These are phyloP conservation scores for Diadromus collaris DNA, from an alignment of 2,888 invertebrate genomes.

Conservation along the genomic window DNA sequence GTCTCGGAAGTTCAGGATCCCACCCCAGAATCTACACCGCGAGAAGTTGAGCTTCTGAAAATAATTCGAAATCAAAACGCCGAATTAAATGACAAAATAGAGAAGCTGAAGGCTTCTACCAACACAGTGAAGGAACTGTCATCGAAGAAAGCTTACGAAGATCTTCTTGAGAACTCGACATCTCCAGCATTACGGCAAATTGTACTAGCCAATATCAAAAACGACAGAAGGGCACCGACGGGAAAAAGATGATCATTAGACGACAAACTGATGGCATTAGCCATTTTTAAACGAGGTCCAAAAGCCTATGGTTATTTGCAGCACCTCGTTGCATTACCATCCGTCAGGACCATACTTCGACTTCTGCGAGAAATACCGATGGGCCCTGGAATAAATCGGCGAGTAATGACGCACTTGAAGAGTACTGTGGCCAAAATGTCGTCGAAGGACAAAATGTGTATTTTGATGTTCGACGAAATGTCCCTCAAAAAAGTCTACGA, in stretches of 20 bases:
- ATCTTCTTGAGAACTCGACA: neutral
- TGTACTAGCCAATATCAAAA: neutral
- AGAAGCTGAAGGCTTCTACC: neutral
- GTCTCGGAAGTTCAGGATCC: too few relatives aligned
- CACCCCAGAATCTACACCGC: too few relatives aligned
- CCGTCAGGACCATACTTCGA: constrained; percentile 17
- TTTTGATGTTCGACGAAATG: constrained; percentile 37
- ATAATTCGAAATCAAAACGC: neutral
- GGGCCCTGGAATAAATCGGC: neutral
- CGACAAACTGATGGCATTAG: constrained; percentile 8
- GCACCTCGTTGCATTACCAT: constrained; percentile 10
- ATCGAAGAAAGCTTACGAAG: constrained; percentile 10
- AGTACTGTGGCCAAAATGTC: neutral
- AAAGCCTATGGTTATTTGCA: constrained; percentile 18
- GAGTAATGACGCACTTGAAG: neutral
- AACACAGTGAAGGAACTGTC: constrained; percentile 2
- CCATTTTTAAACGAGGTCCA: constrained; percentile 28
- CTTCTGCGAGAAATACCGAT: constrained; percentile 15
- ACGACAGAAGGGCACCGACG: neutral
- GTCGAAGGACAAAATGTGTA: neutral
- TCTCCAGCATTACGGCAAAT: constrained; percentile 5
- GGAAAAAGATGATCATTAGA: constrained; percentile 25
- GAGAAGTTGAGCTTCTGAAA: neutral
- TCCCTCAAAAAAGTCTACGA: constrained; percentile 6
- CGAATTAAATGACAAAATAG: neutral